phyloP scores from a whole-genome alignment of 2,797 vertebrate species.

The Diglossa cyanea region DNA sequence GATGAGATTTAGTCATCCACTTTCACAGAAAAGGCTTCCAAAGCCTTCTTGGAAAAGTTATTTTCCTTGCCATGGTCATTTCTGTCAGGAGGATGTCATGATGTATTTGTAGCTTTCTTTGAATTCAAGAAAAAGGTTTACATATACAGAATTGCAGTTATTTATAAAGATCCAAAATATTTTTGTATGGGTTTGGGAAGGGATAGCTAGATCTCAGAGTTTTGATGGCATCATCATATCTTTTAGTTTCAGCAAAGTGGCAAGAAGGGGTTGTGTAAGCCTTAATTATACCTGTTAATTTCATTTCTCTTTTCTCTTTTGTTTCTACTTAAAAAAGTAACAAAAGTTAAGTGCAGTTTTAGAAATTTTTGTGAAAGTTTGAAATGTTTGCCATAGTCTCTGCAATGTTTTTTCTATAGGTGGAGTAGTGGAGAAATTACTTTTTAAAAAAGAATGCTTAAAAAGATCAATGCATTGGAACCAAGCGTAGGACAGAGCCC shows the following conservation, averaged over 20 bases:
- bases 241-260: background rate
- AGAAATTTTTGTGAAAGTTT: background rate
- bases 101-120: background rate
- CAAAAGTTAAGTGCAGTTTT: background rate
- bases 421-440: background rate
- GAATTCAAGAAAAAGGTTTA: background rate
- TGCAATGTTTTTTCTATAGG: background rate
- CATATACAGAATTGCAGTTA: background rate
- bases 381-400: background rate
- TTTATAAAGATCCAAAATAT: background rate
- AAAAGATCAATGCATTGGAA: background rate
- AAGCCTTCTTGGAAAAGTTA: background rate
- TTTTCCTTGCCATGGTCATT: background rate
- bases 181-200: background rate
- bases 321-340: background rate
- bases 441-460: background rate
- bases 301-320: background rate
- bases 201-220: background rate
- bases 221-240: background rate
- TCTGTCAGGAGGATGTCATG: background rate
- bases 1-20: background rate
- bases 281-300: background rate
- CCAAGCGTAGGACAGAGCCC: accelerated
- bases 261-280: background rate
- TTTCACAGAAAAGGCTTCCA: background rate